These are phyloP conservation scores for Lagorchestes hirsutus DNA, from an alignment of 2,797 vertebrate genomes.

Conservation along the genomic window DNA sequence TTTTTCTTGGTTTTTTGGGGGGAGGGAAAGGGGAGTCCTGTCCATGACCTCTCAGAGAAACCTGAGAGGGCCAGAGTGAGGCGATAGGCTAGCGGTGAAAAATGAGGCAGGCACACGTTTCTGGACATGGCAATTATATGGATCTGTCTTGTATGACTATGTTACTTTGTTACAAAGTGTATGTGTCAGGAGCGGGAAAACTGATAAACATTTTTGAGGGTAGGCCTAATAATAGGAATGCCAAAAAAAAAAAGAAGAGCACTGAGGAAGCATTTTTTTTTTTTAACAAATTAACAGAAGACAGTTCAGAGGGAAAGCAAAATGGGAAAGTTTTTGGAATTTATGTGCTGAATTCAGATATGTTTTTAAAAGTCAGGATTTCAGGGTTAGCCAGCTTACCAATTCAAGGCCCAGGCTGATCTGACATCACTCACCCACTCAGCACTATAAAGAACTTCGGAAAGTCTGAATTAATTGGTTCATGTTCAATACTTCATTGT, in stretches of 20 bases:
- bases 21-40: background rate
- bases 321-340: background rate
- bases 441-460: background rate
- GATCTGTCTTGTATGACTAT: background rate
- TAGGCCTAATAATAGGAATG: background rate
- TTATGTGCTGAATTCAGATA: background rate
- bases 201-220: background rate
- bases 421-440: background rate
- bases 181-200: background rate
- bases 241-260: background rate
- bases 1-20: background rate
- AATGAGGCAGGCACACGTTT: background rate
- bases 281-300: background rate
- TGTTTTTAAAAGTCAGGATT: background rate
- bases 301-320: background rate
- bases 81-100: background rate
- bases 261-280: background rate
- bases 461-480: background rate
- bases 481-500: conserved; percentile 36
- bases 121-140: background rate
- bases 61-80: background rate
- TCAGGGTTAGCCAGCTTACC: background rate
- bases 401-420: background rate
- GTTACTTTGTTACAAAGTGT: background rate
- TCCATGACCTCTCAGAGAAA: background rate